Evolutionary conservation across 2,888 invertebrate species (phyloP), one percentile per base, ranked within the genome.

Genomic region (Lathronympha strigana): DNA sequence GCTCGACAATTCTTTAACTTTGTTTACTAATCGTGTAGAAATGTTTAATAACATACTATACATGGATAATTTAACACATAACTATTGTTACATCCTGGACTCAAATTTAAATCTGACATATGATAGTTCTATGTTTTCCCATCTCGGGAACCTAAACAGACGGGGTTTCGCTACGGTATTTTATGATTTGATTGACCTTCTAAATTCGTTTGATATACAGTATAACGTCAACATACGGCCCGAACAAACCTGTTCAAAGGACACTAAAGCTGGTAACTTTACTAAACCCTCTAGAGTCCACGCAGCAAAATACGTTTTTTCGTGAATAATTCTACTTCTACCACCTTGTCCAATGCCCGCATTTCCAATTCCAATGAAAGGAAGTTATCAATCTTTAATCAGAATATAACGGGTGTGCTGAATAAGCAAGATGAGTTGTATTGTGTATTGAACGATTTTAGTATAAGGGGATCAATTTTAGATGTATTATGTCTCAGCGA

Each of bases 51-150:
- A 31, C 9, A 8, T 61, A 19, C 11, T 61, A 8, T 61, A 51
- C 36, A 8, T 13, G 13, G 50, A 61, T 15, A 61, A 43, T 40
- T 13, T 43, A 28, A 17, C 5, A 23, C 17, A 61, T 40, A 28
- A 43, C 6, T 61, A 38, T 50, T 40, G 51, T 2, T 51, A 28
- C 17, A 11, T 61, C 19, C 25, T 61, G 4, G 61, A 61, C 11
- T 61, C 28, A 9, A 61, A 61, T 28, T 28, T 40, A 28, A 51
- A 61, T 13, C n/a, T 61, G 25, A 13, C 25, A 13, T 61, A 61
- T 21, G 17, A 40, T 11, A 40, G 43, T 23, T 11, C 19, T 17
- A 57, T 57, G 57, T 57, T 57, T 57, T 25, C 36, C 13, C 36
- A 1, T 13, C 9, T 36, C 3, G 36, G 36, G 6, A 36, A 36